Conservation (phyloP, 2,888 invertebrate genomes). For the Dicycla oo region DNA sequence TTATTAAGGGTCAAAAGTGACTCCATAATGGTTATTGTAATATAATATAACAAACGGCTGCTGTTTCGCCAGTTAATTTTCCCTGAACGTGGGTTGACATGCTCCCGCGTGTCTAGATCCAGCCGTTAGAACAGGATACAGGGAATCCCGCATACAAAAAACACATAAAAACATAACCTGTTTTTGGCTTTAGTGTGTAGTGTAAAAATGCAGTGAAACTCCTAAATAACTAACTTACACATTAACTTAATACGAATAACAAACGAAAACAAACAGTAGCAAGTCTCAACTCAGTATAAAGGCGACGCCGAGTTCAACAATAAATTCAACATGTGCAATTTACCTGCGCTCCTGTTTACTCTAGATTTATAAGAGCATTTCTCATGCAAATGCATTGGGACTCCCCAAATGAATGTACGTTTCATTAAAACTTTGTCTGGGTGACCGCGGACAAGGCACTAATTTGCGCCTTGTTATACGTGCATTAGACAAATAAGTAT, state of each 20-base stretch:
- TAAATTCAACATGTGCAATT: conserved; percentile 71
- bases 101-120: too few relatives aligned
- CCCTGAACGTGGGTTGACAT: too few relatives aligned
- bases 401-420: conserved; percentile 65
- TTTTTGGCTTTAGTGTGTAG: neutral
- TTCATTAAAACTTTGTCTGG: conserved; percentile 68
- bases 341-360: conserved; percentile 67
- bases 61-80: too few relatives aligned
- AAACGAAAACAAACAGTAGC: conserved; percentile 39
- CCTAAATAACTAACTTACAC: conserved; percentile 20
- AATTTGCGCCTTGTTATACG: conserved; percentile 59
- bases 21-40: too few relatives aligned
- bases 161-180: neutral
- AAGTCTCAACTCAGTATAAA: conserved; percentile 50
- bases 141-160: neutral
- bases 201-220: neutral
- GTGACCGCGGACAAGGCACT: conserved; percentile 49
- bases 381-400: conserved; percentile 70
- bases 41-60: too few relatives aligned
- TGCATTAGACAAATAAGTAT: conserved; percentile 54
- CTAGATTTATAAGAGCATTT: conserved; percentile 70
- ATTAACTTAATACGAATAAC: conserved; percentile 26
- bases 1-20: too few relatives aligned
- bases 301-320: conserved; percentile 63
- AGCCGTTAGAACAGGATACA: too few relatives aligned